Base-by-base conservation (phyloP, 2,888 invertebrate species). In the Coenonympha glycerion region DNA sequence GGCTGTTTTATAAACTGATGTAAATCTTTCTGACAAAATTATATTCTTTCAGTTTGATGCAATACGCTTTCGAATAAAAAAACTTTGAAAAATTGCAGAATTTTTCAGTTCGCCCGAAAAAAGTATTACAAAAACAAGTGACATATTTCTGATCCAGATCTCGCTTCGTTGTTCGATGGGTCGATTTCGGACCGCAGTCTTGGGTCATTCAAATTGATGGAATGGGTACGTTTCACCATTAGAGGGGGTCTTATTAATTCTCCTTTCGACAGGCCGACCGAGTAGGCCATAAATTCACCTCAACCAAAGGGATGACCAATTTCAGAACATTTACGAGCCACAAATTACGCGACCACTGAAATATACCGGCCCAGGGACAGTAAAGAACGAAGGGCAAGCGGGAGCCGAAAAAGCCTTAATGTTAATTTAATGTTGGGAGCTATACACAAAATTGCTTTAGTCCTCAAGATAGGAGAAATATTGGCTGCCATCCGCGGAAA, bases 251-350 rank as follows among this genome's bases (percentile, higher is more conserved):
- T 86, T 87, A 87, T 86, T 86, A 86, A 87, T 87, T 87, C 81
- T 83, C 84, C 84, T 87, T 87, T 87, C 86, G 86, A 86, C 86
- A 86, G 84, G 78, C 83, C 83, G 77, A 77, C 83, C 85, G 85
- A 83, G 80, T 71, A 81, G 81, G 79, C 85, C 76, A 86, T 87
- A 87, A 87, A 87, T 87, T 86, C 80, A 79, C 83, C 85, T 84
- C 85, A 63, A 82, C 86, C 87, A 84, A 86, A 87, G 85, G 87
- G 86, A 87, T 87, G 86, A 87, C 87, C 87, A 87, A 87, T 87
- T 87, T 87, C 85, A 81, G 86, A 86, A 85, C 87, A 86, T 86
- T 87, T 86, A 86, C 86, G 86, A 84, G 81, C 87, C 86, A 87
- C 86, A 87, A 87, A 87, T 87, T 86, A 86, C 87, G 79, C 81